Conservation (phyloP, 2,888 invertebrate genomes). For the Linyphia triangularis region DNA sequence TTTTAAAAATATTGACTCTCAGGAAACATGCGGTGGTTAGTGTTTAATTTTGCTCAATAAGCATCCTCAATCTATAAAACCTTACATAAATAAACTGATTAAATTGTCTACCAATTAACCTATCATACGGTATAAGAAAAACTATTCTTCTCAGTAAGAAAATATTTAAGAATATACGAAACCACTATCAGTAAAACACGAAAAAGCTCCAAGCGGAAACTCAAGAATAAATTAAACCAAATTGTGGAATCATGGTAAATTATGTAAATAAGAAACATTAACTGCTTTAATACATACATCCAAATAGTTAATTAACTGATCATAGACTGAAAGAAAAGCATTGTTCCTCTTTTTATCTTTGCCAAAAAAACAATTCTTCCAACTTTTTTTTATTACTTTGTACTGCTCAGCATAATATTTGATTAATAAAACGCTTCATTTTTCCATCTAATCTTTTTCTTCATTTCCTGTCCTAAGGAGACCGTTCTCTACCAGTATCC, state of each 20-base stretch:
- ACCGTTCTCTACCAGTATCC: background rate
- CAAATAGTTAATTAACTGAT: slow-evolving; percentile 23
- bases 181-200: too few species aligned
- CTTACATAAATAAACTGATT: too few species aligned
- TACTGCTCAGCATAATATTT: slow-evolving; percentile 28
- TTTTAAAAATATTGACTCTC: too few species aligned
- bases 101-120: too few species aligned
- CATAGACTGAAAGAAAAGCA: background rate
- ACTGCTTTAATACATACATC: background rate
- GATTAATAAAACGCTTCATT: slow-evolving; percentile 17
- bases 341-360: background rate
- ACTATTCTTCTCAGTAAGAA: too few species aligned
- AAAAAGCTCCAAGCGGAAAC: too few species aligned
- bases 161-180: too few species aligned
- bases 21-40: too few species aligned
- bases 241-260: slow-evolving; percentile 6
- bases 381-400: slow-evolving; percentile 13
- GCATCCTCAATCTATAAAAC: too few species aligned
- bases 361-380: background rate
- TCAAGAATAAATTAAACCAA: too few species aligned
- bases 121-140: too few species aligned
- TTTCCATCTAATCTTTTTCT: background rate
- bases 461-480: background rate
- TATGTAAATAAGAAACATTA: slow-evolving; percentile 3
- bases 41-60: too few species aligned